A percentile compares a stretch with the other conserved stretches of the same genome.
phyloP scores from a whole-genome alignment of 2,113 vertebrate species.

The Hemibagrus wyckioides region DNA sequence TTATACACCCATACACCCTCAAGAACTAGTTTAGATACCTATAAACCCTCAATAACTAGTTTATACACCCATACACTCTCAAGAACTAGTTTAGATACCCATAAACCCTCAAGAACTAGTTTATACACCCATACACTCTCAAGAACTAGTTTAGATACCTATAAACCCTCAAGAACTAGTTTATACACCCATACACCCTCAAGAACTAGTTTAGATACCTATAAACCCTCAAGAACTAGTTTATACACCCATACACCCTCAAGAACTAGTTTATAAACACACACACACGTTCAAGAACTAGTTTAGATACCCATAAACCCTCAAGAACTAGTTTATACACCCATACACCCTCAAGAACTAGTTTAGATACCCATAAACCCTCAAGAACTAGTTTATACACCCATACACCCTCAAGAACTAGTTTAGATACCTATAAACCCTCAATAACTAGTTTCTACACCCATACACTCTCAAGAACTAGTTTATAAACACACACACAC shows the following conservation, averaged over 20 bases:
- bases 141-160: not conserved
- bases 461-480: not conserved
- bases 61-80: not conserved
- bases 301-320: not conserved
- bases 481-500: too few species aligned
- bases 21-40: not conserved
- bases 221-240: not conserved
- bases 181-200: not conserved
- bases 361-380: too few species aligned
- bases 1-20: too few species aligned
- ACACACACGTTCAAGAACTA: too few species aligned
- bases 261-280: not conserved
- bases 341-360: not conserved
- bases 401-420: not conserved
- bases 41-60: not conserved
- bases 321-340: not conserved
- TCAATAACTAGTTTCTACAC: not conserved
- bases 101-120: not conserved
- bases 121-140: too few species aligned
- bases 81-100: not conserved
- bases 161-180: not conserved
- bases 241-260: not conserved
- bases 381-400: not conserved
- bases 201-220: not conserved
- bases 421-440: not conserved